These are phyloP conservation scores for Mimas tiliae DNA, from an alignment of 2,888 invertebrate species.

Conservation along the genomic window DNA sequence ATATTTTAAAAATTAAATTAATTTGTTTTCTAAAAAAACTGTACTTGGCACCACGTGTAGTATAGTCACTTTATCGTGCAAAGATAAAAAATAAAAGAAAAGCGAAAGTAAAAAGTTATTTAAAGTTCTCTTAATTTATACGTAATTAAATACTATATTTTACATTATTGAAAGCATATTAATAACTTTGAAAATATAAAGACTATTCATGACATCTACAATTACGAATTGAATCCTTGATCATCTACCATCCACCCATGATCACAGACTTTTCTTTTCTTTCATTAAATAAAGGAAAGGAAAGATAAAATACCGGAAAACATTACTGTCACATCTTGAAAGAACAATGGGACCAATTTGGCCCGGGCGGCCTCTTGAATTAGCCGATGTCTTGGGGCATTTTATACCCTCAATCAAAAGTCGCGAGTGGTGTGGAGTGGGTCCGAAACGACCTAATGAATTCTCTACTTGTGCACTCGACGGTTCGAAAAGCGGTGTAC, in stretches of 20 bases:
- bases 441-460: slow-evolving; percentile 77
- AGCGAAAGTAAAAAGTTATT: no score
- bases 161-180: neutral
- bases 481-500: slow-evolving; percentile 43
- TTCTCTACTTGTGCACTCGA: slow-evolving; percentile 62
- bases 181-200: neutral
- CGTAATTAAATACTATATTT: no score
- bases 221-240: neutral
- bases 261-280: neutral
- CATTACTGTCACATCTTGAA: slow-evolving; percentile 55
- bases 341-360: slow-evolving; percentile 70
- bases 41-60: no score
- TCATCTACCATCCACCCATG: neutral
- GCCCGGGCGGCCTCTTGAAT: slow-evolving; percentile 66
- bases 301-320: slow-evolving; percentile 45
- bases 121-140: no score
- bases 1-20: no score
- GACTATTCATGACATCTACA: neutral
- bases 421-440: slow-evolving; percentile 73
- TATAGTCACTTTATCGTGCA: no score
- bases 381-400: slow-evolving; percentile 69
- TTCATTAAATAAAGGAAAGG: slow-evolving; percentile 33
- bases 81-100: no score
- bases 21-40: no score
- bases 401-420: slow-evolving; percentile 82